Evolutionary conservation across 2,113 vertebrate species (phyloP).

Genomic region (Candoia aspera): DNA sequence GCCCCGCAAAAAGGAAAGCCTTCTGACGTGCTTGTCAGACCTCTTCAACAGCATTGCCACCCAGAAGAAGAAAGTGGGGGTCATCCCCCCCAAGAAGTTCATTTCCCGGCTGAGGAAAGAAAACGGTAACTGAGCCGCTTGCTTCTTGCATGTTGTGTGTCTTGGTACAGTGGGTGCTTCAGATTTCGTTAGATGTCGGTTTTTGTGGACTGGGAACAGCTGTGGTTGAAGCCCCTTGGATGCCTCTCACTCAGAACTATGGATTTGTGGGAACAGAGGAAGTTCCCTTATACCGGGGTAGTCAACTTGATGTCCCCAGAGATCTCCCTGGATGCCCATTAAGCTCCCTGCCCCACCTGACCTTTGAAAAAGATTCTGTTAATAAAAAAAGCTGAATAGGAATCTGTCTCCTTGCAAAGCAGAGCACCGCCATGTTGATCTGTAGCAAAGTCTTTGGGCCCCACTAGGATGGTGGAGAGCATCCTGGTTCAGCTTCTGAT

Average conservation of each 20-base stretch:
- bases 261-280: neutral
- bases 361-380: neutral
- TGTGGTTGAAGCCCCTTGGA: too few species aligned
- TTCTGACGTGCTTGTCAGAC: slow-evolving; percentile 90
- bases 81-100: slow-evolving; percentile 94
- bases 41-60: slow-evolving; percentile 94
- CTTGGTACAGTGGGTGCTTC: neutral
- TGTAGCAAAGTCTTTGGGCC: neutral
- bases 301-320: neutral
- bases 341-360: neutral
- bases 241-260: too few species aligned
- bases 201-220: neutral
- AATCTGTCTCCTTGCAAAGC: neutral
- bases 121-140: slow-evolving; percentile 75
- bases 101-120: slow-evolving; percentile 91
- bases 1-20: slow-evolving; percentile 87
- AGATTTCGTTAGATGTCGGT: too few species aligned
- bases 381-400: neutral
- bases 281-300: neutral
- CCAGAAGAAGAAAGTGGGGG: slow-evolving; percentile 93
- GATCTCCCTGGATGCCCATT: neutral
- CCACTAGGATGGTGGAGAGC: neutral
- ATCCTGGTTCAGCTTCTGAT: neutral
- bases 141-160: neutral
- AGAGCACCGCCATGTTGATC: neutral